phyloP scores from a whole-genome alignment of 2,888 invertebrate species.

The Helicoverpa assulta region DNA sequence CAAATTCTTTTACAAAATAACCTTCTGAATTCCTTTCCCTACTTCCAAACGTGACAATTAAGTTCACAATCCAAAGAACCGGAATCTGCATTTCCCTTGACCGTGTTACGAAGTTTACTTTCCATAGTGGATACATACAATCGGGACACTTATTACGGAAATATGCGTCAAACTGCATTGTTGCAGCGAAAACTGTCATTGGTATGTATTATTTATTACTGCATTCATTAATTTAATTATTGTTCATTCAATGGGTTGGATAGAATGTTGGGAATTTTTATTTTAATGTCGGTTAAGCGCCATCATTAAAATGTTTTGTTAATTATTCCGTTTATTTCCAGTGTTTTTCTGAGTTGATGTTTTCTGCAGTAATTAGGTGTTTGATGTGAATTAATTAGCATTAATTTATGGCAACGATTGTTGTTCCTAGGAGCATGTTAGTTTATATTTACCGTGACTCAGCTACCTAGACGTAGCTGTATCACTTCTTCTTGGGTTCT shows the following conservation, averaged over 20 bases:
- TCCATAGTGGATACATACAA: conserved; percentile 18
- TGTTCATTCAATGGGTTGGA: conserved; percentile 10
- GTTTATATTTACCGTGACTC: not conserved
- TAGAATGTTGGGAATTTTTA: conserved; percentile 17
- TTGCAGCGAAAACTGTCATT: conserved; percentile 44
- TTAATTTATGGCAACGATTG: conserved; percentile 29
- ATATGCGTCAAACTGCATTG: conserved; percentile 39
- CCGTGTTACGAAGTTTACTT: conserved; percentile 47
- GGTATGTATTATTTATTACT: conserved; percentile 40
- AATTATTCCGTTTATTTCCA: conserved; percentile 21
- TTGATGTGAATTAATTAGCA: conserved; percentile 42
- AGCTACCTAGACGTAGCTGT: too few species aligned
- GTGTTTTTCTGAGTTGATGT: conserved; percentile 21
- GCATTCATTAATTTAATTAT: conserved; percentile 47
- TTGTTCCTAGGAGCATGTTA: conserved; percentile 13
- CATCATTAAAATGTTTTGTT: conserved; percentile 12
- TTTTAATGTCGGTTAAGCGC: not conserved
- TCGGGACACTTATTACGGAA: conserved; percentile 32
- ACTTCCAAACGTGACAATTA: conserved; percentile 6
- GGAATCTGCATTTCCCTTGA: conserved; percentile 25
- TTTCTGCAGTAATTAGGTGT: conserved; percentile 8
- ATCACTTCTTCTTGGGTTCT: too few species aligned
- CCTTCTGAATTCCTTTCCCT: conserved; percentile 10
- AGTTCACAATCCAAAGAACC: conserved; percentile 19
- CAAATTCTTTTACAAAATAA: not conserved